Conservation (phyloP, 92 coral and sea anemone genomes). For the Palythoa heliodiscus region DNA sequence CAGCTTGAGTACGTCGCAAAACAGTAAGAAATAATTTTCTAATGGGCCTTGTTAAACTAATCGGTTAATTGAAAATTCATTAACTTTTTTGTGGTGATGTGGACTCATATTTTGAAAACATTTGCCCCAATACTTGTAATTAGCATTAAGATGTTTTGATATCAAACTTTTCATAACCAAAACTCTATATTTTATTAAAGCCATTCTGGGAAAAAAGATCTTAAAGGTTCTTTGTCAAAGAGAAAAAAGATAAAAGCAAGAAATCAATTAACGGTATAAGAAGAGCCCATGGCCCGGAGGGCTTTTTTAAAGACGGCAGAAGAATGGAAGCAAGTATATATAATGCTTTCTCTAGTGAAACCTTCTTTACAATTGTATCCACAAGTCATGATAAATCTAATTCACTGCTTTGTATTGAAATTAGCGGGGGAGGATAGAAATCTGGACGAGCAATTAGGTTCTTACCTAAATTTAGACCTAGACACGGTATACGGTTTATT, state of each 20-base stretch:
- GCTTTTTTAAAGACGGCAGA: neutral
- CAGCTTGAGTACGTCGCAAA: neutral
- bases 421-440: neutral
- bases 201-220: neutral
- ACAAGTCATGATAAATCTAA: neutral
- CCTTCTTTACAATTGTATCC: neutral
- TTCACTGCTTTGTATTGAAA: neutral
- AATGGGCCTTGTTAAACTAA: too few relatives aligned
- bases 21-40: neutral
- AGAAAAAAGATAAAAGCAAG: constrained; percentile 4
- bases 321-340: neutral
- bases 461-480: neutral
- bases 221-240: neutral
- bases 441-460: neutral
- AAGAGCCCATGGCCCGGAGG: neutral
- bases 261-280: constrained; percentile 6
- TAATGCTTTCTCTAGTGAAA: neutral
- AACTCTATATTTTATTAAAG: neutral
- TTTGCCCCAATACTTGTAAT: neutral
- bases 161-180: neutral
- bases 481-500: neutral
- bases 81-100: neutral
- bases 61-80: neutral
- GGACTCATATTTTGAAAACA: neutral
- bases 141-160: neutral